These are phyloP conservation scores for Noturus placidus DNA, from an alignment of 2,113 vertebrate species.

Conservation along the genomic window DNA sequence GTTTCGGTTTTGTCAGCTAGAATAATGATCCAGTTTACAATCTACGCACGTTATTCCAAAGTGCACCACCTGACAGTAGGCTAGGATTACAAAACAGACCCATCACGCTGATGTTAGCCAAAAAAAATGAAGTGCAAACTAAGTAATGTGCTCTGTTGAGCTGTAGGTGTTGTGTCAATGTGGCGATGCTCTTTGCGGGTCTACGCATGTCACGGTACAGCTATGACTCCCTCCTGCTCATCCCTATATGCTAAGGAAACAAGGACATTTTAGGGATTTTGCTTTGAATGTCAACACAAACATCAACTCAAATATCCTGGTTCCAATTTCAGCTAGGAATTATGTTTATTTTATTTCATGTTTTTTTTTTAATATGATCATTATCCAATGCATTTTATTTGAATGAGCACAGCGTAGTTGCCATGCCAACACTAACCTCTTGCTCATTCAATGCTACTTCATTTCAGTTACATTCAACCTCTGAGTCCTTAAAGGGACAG, in stretches of 20 bases:
- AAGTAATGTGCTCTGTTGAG: background rate
- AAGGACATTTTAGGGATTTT: background rate
- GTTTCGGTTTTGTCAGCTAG: conserved; percentile 13
- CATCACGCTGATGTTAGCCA: conserved; percentile 10
- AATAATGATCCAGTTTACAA: conserved; percentile 1
- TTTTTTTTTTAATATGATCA: conserved; percentile 1
- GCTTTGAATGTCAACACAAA: background rate
- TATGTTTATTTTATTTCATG: background rate
- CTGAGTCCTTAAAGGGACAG: background rate
- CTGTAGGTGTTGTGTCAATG: conserved; percentile 17
- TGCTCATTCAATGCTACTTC: conserved; percentile 11
- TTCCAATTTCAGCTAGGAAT: conserved; percentile 43
- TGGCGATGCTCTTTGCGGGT: conserved; percentile 30
- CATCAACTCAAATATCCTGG: conserved; percentile 37
- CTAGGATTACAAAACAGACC: conserved; percentile 34
- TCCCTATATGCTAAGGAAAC: background rate
- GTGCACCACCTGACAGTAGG: conserved; percentile 63
- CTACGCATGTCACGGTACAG: conserved; percentile 45
- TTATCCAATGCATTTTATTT: conserved; percentile 7
- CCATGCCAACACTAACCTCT: background rate
- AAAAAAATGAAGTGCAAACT: conserved; percentile 21
- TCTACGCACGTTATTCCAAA: conserved; percentile 64
- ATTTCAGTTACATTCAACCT: conserved; percentile 22
- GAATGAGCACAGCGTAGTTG: conserved; percentile 7
- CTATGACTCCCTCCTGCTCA: background rate